Evolutionary conservation across 2,888 invertebrate species (phyloP).

Genomic region (Mongoloraphidia duomilia): DNA sequence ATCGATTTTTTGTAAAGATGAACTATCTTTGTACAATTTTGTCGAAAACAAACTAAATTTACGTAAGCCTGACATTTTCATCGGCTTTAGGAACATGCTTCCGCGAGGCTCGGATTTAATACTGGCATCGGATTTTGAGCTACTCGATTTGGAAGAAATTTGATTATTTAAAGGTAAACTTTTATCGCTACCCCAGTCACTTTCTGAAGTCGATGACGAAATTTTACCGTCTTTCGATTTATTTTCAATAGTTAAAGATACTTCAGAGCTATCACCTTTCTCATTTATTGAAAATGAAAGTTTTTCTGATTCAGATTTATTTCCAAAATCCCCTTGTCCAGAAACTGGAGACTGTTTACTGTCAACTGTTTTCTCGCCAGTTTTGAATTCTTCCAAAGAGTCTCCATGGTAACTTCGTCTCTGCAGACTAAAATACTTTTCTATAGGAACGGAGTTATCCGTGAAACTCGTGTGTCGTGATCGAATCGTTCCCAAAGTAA

Average conservation of each 20-base stretch:
- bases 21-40: too few relatives aligned
- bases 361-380: background rate
- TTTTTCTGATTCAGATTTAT: background rate
- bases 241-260: background rate
- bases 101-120: too few relatives aligned
- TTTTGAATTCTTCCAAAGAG: background rate
- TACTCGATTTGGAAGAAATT: background rate
- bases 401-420: conserved; percentile 1
- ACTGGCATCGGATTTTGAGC: conserved; percentile 1
- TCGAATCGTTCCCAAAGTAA: conserved; percentile 2
- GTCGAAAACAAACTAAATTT: too few relatives aligned
- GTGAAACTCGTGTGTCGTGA: conserved; percentile 6
- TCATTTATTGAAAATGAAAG: background rate
- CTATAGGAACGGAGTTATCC: background rate
- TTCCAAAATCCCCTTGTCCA: too few relatives aligned
- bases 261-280: background rate
- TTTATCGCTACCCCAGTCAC: conserved; percentile 6
- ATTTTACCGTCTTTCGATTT: background rate
- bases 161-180: conserved; percentile 1
- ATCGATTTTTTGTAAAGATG: too few relatives aligned
- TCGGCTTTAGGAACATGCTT: too few relatives aligned
- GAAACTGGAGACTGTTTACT: too few relatives aligned
- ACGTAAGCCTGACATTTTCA: too few relatives aligned
- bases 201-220: background rate
- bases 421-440: background rate